These are phyloP conservation scores for Synchiropus splendidus DNA, from an alignment of 2,113 vertebrate species.

Conservation along the genomic window DNA sequence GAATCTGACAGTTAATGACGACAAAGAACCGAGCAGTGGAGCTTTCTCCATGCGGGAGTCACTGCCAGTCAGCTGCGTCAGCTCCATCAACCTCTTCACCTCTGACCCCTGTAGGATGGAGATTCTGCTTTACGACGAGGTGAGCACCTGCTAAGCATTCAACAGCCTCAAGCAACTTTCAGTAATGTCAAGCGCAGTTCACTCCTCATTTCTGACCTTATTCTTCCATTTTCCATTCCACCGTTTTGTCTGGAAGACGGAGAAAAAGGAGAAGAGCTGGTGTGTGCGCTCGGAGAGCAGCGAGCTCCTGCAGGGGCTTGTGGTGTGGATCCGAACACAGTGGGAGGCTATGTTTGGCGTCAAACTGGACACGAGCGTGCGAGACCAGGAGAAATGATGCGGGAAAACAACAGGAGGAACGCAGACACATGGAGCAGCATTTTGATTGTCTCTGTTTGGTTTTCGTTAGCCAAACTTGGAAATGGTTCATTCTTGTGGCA, in stretches of 20 bases:
- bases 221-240: slow-evolving; percentile 1
- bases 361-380: slow-evolving; percentile 56
- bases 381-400: slow-evolving; percentile 23
- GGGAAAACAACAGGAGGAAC: no score
- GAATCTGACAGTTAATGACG: neutral
- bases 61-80: slow-evolving; percentile 70
- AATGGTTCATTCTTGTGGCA: no score
- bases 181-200: no score
- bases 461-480: no score
- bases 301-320: slow-evolving; percentile 66
- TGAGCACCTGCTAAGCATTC: slow-evolving; percentile 27
- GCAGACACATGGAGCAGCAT: no score
- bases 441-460: no score
- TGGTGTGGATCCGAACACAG: slow-evolving; percentile 73
- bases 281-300: slow-evolving; percentile 63
- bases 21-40: slow-evolving; percentile 29
- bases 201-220: neutral
- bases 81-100: slow-evolving; percentile 73
- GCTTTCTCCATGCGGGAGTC: slow-evolving; percentile 42
- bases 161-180: neutral
- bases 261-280: slow-evolving; percentile 76
- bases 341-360: slow-evolving; percentile 86
- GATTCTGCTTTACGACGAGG: slow-evolving; percentile 88
- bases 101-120: slow-evolving; percentile 69
- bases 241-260: slow-evolving; percentile 37